Base-by-base conservation (phyloP, 2,888 invertebrate genomes). In the Rotaria socialis region DNA sequence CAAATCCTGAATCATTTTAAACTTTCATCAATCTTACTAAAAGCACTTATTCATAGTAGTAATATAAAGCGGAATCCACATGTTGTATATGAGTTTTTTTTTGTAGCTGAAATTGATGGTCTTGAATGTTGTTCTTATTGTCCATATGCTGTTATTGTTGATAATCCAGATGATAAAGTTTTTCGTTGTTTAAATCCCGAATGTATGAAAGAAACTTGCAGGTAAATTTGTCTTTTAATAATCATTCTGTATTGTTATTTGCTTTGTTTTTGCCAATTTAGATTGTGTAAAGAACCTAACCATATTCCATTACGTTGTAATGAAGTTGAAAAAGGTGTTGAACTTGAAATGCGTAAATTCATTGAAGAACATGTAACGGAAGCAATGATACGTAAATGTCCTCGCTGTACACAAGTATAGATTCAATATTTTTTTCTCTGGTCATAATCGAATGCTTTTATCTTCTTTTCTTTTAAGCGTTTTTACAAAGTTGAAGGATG, bases 51-150 rank as follows among this genome's bases (percentile, higher is more conserved):
- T 35, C 35, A 35, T 35, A 35, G 35, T 2, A 35, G 35, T 35
- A 35, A 35, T 35, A 35, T 35, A 35, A 35, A 35, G 35, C 35
- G 35, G 35, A 35, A 35, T 35, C 35, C 35, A 35, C 35, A 35
- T 35, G 35, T 19, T 55, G 22, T 19, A 19, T 55, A 56, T 67
- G 6, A 8, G 11, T 47, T 80, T n/a, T 47, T 11, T n/a, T 47
- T 11, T 80, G 24, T 80, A 80, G 80, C 93, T 0, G 92, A 92
- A n/a, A 92, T 93, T 58, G 92, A 92, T 50, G 93, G 93, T 87
- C 90, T 93, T 74, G 93, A 92, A 86, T 89, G 89, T 43, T 93
- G 93, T 90, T 93, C 93, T 22, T 93, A 93, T 89, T 93, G 93
- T 89, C 92, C 92, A 88, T 93, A 93, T 89, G 92, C 92, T 47